Evolutionary conservation across 2,113 vertebrate genomes (phyloP), one percentile per base, ranked within the genome.

Genomic region (Eurystomus gularis): DNA sequence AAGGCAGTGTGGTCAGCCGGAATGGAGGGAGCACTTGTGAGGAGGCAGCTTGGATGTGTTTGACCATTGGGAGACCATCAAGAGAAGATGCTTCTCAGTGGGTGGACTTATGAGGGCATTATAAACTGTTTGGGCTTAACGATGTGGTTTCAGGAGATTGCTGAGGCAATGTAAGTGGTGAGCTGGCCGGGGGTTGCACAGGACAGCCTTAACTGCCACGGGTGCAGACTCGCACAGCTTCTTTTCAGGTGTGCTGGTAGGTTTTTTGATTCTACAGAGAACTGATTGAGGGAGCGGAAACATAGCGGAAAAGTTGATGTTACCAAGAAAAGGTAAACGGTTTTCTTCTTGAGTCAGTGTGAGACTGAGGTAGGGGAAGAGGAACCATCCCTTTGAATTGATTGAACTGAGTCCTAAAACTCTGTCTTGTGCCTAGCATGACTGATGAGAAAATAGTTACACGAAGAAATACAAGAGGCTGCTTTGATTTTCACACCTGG

Each of bases 171-270:
- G 0, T 18, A 26, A 61, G 9, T 46, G 52, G 17, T 29, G 21
- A 42, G 6, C 17, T 40, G 29, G 23, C 13, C 11, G 44, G n/a
- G 25, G 78, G 37, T 65, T 82, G 40, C 40, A 49, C 13, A 11
- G 24, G 24, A 54, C 51, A 62, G 51, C 9, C 17, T 24, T 62
- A 28, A 9, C 37, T 84, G 42, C 40, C 17, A 3, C 12, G 39
- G 21, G 48, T 68, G 52, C 66, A 24, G 3, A 3, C 20, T 64
- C 0, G 0, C 1, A 3, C 7, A 14, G 33, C 42, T 81, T 61
- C 61, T 84, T 75, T 71, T 39, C 28, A 55, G 48, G 39, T 46
- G 19, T 66, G 12, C 28, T 73, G 39, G 9, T 90, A 31, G 5
- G 1, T 81, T 69, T 64, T 94, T 82, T 75, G n/a, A 21, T 13